Evolutionary conservation across 2,113 vertebrate genomes (phyloP).

Genomic region (Micronycteris hirsuta): DNA sequence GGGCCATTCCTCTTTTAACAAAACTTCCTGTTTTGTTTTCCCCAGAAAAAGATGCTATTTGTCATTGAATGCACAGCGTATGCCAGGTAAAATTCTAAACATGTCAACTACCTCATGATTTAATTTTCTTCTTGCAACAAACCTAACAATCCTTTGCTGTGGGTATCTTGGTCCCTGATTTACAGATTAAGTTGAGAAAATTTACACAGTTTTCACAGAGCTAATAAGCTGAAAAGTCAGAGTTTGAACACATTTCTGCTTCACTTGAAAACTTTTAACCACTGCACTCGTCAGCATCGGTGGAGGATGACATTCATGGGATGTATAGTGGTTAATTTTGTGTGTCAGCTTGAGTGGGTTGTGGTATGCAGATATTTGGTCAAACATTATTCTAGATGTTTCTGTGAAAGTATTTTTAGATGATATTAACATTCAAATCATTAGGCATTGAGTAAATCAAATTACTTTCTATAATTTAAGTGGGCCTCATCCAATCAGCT

Average conservation of each 20-base stretch:
- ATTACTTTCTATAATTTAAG: background rate
- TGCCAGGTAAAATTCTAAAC: background rate
- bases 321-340: background rate
- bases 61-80: background rate
- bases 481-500: background rate
- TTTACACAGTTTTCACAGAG: background rate
- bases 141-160: background rate
- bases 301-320: background rate
- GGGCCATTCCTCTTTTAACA: background rate
- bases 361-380: background rate
- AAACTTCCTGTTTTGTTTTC: background rate
- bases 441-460: background rate
- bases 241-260: background rate
- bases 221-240: background rate
- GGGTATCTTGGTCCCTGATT: background rate
- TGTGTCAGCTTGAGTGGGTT: background rate
- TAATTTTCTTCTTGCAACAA: background rate
- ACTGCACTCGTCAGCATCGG: background rate
- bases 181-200: background rate
- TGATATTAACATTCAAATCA: background rate
- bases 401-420: background rate
- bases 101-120: background rate
- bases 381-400: background rate
- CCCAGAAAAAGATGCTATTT: background rate
- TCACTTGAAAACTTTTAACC: background rate